Evolutionary conservation across 2,888 invertebrate species (phyloP).

Genomic region (Limnephilus lunatus): DNA sequence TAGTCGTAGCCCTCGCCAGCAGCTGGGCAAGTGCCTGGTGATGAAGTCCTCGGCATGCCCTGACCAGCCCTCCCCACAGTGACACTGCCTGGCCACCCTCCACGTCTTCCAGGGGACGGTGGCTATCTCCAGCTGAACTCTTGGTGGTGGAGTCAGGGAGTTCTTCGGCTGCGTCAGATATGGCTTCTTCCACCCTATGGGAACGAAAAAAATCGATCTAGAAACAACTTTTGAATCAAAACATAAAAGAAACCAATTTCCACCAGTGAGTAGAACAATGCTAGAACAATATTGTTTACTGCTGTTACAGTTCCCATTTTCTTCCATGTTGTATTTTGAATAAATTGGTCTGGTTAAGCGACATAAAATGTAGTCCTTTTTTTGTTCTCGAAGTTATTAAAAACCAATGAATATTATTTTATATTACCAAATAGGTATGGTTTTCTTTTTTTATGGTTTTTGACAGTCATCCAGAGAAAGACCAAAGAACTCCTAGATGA

Average conservation of each 20-base stretch:
- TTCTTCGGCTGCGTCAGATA: constrained; percentile 38
- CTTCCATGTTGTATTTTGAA: neutral
- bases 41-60: constrained; percentile 82
- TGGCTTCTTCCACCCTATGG: constrained; percentile 55
- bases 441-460: too few species aligned
- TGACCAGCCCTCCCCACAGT: constrained; percentile 77
- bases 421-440: too few species aligned
- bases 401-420: too few species aligned
- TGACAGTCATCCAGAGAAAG: too few species aligned
- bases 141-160: neutral
- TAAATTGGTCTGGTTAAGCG: too few species aligned
- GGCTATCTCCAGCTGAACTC: neutral
- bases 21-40: constrained; percentile 83
- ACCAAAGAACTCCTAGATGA: too few species aligned
- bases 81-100: constrained; percentile 75
- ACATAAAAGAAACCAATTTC: neutral
- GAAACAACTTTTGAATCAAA: neutral
- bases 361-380: too few species aligned
- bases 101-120: constrained; percentile 67
- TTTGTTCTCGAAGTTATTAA: too few species aligned
- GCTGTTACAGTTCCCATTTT: neutral
- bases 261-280: neutral
- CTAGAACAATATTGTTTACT: neutral
- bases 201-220: neutral
- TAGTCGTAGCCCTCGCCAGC: constrained; percentile 79